Base-by-base conservation (phyloP, 2,797 vertebrate species). In the Pteronotus mesoamericanus region DNA sequence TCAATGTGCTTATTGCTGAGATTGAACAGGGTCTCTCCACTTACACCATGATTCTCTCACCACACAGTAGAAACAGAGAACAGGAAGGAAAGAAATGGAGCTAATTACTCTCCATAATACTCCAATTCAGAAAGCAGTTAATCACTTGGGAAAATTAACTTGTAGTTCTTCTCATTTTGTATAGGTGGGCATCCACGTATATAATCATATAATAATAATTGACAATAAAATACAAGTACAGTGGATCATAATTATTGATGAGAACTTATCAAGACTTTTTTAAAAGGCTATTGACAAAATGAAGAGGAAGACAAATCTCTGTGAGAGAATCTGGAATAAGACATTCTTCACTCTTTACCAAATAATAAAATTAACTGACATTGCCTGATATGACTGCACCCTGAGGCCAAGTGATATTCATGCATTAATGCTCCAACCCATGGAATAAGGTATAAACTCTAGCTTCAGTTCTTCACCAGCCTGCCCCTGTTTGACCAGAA, bases 1-100 rank as follows among this genome's bases (percentile, higher is more conserved):
- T 92, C 95, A 95, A 94, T 78, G 78, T 72, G n/a, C 96, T 97
- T 97, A 95, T 94, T 57, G 2, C 71, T 93, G 57, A 94, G 82
- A 96, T 80, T 93, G 89, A 74, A 96, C 71, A 97, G 22, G 68
- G 80, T 72, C 61, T 72, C 61, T 42, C 48, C 95, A 79, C 42
- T 55, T 46, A 94, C 18, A 53, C 75, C 61, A 55, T 26, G 39
- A 79, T 74, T 87, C 89, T 87, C 57, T 96, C 88, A 82, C 34
- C 59, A 79, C 57, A n/a, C 10, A 1, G 29, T 24, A 59, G 66
- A 88, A 83, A 91, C 29, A 97, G 42, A 74, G 72, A 80, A 26
- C 9, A 57, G 64, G 37, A 39, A 53, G 5, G 57, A 29, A 12
- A 72, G 11, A 91, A 89, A 8, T 7, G 44, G 78, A 71, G 53